Evolutionary conservation across 2,797 vertebrate genomes (phyloP).

Genomic region (Nyctibius grandis): DNA sequence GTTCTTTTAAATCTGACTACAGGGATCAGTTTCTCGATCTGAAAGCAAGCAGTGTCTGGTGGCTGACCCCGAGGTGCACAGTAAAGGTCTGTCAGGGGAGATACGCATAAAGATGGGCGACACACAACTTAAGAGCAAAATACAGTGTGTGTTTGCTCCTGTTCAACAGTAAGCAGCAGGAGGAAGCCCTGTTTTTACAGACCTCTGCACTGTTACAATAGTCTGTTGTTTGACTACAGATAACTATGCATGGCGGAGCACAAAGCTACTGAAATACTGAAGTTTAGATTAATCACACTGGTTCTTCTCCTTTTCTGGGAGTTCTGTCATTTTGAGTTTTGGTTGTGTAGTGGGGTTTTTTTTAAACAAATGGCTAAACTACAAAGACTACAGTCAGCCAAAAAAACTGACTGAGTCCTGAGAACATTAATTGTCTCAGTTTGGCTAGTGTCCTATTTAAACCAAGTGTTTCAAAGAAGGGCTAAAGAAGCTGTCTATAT

Average conservation of each 20-base stretch:
- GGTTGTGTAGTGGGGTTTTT: neutral
- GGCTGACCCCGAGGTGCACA: neutral
- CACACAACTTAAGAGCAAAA: neutral
- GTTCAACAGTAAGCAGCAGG: neutral
- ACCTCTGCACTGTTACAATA: neutral
- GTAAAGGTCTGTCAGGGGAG: constrained; percentile 20
- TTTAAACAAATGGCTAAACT: neutral
- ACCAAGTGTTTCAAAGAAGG: neutral
- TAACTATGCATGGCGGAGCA: neutral
- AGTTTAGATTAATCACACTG: neutral
- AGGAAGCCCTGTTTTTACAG: neutral
- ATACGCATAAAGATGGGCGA: neutral
- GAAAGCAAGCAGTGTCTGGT: neutral
- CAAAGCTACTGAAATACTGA: neutral
- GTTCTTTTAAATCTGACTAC: neutral
- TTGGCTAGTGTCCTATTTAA: neutral
- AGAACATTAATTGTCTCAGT: neutral
- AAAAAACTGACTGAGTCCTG: neutral
- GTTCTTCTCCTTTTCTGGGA: neutral
- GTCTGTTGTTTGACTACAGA: neutral
- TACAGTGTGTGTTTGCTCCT: neutral
- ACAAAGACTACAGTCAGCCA: neutral
- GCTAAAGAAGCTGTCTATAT: neutral
- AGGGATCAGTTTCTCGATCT: neutral
- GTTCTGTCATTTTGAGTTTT: neutral